Evolutionary conservation across 2,113 vertebrate species (phyloP).

Genomic region (Origma solitaria): DNA sequence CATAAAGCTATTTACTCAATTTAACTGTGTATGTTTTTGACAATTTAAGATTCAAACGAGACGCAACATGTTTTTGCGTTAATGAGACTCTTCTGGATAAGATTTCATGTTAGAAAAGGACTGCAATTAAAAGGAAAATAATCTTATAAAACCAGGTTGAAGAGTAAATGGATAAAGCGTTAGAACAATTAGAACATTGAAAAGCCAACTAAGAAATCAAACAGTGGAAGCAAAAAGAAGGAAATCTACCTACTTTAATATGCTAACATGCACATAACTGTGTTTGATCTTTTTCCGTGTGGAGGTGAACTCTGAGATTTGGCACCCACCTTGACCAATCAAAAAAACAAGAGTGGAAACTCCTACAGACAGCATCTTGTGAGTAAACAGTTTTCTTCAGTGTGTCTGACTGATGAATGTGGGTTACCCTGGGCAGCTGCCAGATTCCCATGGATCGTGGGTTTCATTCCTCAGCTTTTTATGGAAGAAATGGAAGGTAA

Average conservation of each 20-base stretch:
- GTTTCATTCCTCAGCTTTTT: not conserved
- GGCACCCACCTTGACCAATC: not conserved
- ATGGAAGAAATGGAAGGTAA: not conserved
- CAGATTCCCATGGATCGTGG: not conserved
- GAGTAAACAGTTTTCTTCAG: not conserved
- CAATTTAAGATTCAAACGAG: not conserved
- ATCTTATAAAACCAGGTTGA: not conserved
- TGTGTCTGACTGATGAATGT: not conserved
- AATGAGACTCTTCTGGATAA: not conserved
- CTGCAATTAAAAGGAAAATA: not conserved
- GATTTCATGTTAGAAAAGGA: not conserved
- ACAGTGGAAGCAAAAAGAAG: not conserved
- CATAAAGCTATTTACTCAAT: not conserved
- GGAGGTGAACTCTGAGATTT: not conserved
- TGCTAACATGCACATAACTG: not conserved
- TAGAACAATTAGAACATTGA: not conserved
- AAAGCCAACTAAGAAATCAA: not conserved
- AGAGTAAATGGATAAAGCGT: not conserved
- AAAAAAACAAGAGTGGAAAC: not conserved
- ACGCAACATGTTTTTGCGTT: not conserved
- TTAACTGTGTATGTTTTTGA: not conserved
- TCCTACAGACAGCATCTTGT: not conserved
- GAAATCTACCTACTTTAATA: not conserved
- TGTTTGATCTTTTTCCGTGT: not conserved
- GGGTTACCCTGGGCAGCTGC: not conserved